A percentile compares a stretch with the other conserved stretches of the same genome.
These are phyloP conservation scores for Drosophila phalerata DNA, from an alignment of 2,888 invertebrate species.

Conservation along the genomic window DNA sequence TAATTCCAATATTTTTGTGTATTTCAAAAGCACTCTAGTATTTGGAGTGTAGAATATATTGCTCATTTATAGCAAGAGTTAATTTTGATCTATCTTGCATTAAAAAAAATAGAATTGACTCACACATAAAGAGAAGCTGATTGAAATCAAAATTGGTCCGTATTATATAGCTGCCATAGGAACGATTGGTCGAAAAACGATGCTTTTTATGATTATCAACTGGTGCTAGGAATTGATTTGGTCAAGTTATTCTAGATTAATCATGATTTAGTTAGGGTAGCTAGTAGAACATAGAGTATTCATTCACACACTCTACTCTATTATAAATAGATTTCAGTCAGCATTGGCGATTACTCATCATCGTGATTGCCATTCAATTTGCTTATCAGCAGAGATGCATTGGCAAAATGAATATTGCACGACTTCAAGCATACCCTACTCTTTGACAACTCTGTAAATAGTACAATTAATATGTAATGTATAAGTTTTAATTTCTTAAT, in stretches of 20 bases:
- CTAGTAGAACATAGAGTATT: background rate
- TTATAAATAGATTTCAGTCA: conserved; percentile 4
- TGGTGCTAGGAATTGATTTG: too few relatives aligned
- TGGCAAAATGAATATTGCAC: background rate
- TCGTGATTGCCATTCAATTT: background rate
- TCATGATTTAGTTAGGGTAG: background rate
- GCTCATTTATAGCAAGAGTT: too few relatives aligned
- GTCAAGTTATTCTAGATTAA: background rate
- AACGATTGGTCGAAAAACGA: too few relatives aligned
- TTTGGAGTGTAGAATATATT: too few relatives aligned
- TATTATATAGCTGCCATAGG: too few relatives aligned
- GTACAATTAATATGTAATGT: background rate
- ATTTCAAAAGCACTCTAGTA: too few relatives aligned
- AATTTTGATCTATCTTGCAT: too few relatives aligned
- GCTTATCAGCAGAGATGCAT: background rate
- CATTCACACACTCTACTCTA: background rate
- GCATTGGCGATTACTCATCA: conserved; percentile 6
- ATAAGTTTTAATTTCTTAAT: background rate
- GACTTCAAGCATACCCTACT: background rate
- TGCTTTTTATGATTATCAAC: too few relatives aligned
- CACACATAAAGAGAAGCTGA: too few relatives aligned
- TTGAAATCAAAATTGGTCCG: too few relatives aligned
- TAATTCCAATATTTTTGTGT: too few relatives aligned
- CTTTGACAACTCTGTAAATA: background rate
- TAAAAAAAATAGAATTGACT: too few relatives aligned